phyloP scores from a whole-genome alignment of 2,797 vertebrate species.

The Pseudotriccus pelzelni region DNA sequence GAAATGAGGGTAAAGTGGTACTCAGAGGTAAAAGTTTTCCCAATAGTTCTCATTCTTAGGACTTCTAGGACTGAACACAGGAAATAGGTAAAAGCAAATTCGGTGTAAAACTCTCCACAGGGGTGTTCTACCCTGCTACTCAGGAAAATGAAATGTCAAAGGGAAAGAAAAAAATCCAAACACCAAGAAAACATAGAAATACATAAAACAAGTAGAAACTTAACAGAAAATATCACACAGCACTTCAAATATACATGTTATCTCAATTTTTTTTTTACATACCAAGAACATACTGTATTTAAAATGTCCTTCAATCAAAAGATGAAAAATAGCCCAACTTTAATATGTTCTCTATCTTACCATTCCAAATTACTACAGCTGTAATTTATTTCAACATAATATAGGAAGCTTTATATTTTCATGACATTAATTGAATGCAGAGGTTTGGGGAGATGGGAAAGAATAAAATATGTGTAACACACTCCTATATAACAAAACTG shows the following conservation, averaged over 20 bases:
- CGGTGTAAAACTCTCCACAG: background rate
- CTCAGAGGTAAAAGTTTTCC: background rate
- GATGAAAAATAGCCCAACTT: background rate
- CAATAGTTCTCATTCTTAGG: background rate
- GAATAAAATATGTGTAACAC: background rate
- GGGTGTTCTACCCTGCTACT: background rate
- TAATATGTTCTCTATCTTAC: background rate
- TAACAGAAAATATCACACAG: background rate
- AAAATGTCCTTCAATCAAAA: background rate
- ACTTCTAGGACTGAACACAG: background rate
- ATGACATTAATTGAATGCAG: background rate
- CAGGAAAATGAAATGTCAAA: background rate
- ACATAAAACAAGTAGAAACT: background rate
- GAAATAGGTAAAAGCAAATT: background rate
- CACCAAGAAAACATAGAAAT: rapidly evolving
- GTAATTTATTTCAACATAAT: background rate
- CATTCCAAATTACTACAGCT: background rate
- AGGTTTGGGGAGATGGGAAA: background rate
- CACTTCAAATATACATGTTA: background rate
- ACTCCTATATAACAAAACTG: background rate
- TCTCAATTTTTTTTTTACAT: background rate
- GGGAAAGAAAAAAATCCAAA: background rate
- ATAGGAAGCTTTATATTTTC: background rate
- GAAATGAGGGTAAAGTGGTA: background rate
- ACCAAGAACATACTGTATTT: background rate